phyloP scores from a whole-genome alignment of 2,113 vertebrate genomes.

The human region DNA sequence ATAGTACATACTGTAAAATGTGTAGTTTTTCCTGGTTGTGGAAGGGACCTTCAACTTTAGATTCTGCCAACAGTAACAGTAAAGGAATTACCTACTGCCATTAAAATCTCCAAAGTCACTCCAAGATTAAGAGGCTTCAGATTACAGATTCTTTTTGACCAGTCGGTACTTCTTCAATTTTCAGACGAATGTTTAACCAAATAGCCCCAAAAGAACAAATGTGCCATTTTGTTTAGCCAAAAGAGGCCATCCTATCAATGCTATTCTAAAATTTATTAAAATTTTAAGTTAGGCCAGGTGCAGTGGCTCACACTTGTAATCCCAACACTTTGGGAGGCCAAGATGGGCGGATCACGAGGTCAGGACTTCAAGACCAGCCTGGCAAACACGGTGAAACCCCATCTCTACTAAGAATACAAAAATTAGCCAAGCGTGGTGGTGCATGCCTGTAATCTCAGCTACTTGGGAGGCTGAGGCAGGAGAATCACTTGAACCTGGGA shows the following conservation, averaged over 20 bases:
- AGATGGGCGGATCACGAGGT: too few relatives aligned
- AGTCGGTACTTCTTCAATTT: background rate
- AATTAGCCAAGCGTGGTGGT: too few relatives aligned
- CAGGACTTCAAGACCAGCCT: too few relatives aligned
- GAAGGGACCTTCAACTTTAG: conserved; percentile 72
- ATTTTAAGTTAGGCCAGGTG: background rate
- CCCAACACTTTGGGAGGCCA: too few relatives aligned
- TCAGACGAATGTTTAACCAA: conserved; percentile 30
- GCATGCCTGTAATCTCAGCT: too few relatives aligned
- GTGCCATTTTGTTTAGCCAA: background rate
- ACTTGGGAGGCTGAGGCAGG: too few relatives aligned
- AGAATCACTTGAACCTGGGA: too few relatives aligned
- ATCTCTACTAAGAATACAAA: too few relatives aligned
- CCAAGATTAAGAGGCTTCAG: conserved; percentile 34
- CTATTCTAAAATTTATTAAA: background rate
- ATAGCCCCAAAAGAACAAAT: background rate
- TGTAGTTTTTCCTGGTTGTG: conserved; percentile 67
- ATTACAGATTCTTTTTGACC: conserved; percentile 15
- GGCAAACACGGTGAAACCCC: too few relatives aligned
- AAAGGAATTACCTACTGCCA: conserved; percentile 66
- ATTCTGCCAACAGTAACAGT: conserved; percentile 75
- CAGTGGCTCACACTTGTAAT: too few relatives aligned
- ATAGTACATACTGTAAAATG: conserved; percentile 75
- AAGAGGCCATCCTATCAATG: conserved; percentile 1
- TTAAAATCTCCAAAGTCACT: conserved; percentile 31